Evolutionary conservation across 2,888 invertebrate genomes (phyloP).

Genomic region (Hedychridium roseum): DNA sequence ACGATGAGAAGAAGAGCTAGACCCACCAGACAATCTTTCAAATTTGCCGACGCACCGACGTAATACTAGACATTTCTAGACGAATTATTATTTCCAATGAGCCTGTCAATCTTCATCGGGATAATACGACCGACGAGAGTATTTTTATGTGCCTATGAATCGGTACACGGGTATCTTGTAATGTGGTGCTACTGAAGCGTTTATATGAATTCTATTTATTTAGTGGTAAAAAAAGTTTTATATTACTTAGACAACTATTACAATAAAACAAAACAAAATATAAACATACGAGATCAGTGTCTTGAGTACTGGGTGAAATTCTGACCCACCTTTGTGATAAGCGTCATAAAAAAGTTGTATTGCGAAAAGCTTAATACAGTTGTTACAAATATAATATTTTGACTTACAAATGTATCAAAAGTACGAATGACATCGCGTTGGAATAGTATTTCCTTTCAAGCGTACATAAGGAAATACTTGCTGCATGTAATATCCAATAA

Average conservation of each 20-base stretch:
- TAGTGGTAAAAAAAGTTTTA: conserved; percentile 16
- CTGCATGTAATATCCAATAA: no score
- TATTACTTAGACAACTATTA: conserved; percentile 11
- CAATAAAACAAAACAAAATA: conserved; percentile 6
- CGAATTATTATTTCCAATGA: conserved; percentile 1
- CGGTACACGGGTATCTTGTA: no score
- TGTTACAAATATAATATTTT: conserved; percentile 14
- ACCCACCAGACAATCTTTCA: conserved; percentile 57
- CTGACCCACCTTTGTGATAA: conserved; percentile 25
- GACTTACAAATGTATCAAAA: no score
- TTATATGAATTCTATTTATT: conserved; percentile 28
- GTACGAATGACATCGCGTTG: conserved; percentile 23
- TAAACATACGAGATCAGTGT: conserved; percentile 6
- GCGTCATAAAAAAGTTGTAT: conserved; percentile 35
- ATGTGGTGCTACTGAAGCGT: no score
- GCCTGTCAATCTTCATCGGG: no score
- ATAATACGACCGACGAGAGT: no score
- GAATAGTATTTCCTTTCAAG: conserved; percentile 20
- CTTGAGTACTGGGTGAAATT: conserved; percentile 16
- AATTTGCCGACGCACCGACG: conserved; percentile 44
- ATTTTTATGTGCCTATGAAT: no score
- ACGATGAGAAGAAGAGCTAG: conserved; percentile 68
- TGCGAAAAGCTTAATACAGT: conserved; percentile 34
- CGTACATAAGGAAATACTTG: conserved; percentile 10
- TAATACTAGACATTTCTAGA: conserved; percentile 24